A percentile compares a stretch with the other conserved stretches of the same genome.
phyloP scores from a whole-genome alignment of 2,113 vertebrate species.

The Cochlearius cochlearius region DNA sequence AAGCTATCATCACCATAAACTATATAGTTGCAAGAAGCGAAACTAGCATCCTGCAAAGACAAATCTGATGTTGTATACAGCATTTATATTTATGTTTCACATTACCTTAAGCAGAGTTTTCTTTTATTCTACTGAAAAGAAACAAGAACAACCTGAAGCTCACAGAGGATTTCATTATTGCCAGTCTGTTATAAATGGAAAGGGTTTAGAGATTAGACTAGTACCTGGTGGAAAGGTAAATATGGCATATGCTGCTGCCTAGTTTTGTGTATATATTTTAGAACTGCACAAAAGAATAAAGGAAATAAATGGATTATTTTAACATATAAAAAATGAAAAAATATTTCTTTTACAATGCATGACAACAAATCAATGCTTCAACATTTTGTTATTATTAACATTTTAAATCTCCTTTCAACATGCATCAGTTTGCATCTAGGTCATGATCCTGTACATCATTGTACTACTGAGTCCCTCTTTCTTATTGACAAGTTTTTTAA shows the following conservation, averaged over 20 bases:
- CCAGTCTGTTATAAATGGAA: not conserved
- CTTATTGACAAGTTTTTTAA: not conserved
- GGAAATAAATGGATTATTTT: not conserved
- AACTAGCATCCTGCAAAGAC: not conserved
- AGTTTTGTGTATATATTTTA: not conserved
- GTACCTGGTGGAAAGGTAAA: not conserved
- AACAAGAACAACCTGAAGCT: not conserved
- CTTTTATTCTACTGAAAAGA: not conserved
- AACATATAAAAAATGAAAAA: not conserved
- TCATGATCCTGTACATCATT: not conserved
- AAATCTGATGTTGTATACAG: not conserved
- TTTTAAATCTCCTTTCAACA: not conserved
- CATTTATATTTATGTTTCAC: not conserved
- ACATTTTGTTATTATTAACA: not conserved
- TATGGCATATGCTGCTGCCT: not conserved
- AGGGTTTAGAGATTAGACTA: not conserved
- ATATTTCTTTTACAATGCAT: not conserved
- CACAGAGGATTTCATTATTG: not conserved
- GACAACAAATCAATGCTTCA: not conserved
- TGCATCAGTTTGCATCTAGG: not conserved
- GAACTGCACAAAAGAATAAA: not conserved
- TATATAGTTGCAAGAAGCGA: not conserved
- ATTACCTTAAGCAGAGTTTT: not conserved
- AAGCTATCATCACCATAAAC: not conserved
- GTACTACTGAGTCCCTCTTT: not conserved